These are phyloP conservation scores for Troglohyphantes excavatus DNA, from an alignment of 2,888 invertebrate genomes.

Conservation along the genomic window DNA sequence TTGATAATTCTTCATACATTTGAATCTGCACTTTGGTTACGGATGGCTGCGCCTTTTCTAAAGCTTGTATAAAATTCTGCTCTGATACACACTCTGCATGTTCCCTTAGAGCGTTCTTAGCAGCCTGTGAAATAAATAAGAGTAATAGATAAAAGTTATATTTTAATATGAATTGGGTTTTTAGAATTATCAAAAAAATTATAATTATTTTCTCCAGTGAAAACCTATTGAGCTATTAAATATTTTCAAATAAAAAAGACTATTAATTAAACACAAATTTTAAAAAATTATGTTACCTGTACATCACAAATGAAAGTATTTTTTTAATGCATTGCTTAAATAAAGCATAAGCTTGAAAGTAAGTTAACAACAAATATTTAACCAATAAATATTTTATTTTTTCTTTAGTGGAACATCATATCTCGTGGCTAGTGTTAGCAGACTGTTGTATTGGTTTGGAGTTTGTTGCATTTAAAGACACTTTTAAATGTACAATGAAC, in stretches of 20 bases:
- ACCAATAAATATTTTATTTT: too few relatives aligned
- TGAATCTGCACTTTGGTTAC: constrained; percentile 83
- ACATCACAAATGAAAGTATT: too few relatives aligned
- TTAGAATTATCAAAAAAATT: background rate
- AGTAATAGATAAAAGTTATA: background rate
- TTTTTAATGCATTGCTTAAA: too few relatives aligned
- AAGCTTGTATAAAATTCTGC: constrained; percentile 83
- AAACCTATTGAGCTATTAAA: too few relatives aligned
- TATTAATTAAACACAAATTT: background rate
- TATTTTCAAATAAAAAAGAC: background rate
- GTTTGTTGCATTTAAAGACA: too few relatives aligned
- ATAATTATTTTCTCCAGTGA: background rate
- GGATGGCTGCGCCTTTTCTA: constrained; percentile 83
- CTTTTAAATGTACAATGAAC: too few relatives aligned
- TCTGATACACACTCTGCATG: constrained; percentile 81
- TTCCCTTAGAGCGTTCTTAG: constrained; percentile 38
- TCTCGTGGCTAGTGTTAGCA: too few relatives aligned
- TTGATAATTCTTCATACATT: constrained; percentile 81
- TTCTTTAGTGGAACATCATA: too few relatives aligned
- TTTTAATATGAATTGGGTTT: constrained; percentile 13
- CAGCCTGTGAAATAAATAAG: constrained; percentile 75
- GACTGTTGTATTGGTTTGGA: too few relatives aligned
- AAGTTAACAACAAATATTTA: too few relatives aligned
- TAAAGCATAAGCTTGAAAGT: too few relatives aligned
- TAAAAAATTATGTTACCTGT: too few relatives aligned